phyloP scores from a whole-genome alignment of 2,113 vertebrate species.

The Oryzias melastigma region DNA sequence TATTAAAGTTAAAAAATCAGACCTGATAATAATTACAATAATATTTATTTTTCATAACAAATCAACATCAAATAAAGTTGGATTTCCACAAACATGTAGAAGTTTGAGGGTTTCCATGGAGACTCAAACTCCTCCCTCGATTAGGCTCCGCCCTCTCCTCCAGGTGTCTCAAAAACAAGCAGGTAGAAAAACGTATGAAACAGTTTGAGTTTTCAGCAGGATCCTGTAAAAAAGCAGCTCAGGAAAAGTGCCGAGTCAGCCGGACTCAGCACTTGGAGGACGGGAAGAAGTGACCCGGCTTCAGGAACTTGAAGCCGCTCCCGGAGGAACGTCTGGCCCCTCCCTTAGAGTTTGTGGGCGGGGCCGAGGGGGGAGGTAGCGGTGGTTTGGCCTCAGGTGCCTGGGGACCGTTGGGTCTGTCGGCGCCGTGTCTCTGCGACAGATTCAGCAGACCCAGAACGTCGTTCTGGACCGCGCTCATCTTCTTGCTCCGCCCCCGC shows the following conservation, averaged over 20 bases:
- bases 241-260: slow-evolving; percentile 4
- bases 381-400: slow-evolving; percentile 69
- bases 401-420: slow-evolving; percentile 81
- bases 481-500: slow-evolving; percentile 69
- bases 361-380: slow-evolving; percentile 48
- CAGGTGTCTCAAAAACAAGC: too few species aligned
- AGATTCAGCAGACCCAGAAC: slow-evolving; percentile 89
- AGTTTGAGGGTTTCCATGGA: slow-evolving; percentile 58
- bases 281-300: slow-evolving; percentile 90
- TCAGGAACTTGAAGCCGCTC: slow-evolving; percentile 90
- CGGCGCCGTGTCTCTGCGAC: slow-evolving; percentile 77
- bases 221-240: slow-evolving; percentile 27
- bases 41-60: slow-evolving; percentile 44
- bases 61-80: slow-evolving; percentile 45
- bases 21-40: slow-evolving; percentile 38
- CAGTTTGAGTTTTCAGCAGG: slow-evolving; percentile 27
- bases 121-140: slow-evolving; percentile 27
- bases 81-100: slow-evolving; percentile 67
- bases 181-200: too few species aligned
- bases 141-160: too few species aligned
- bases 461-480: slow-evolving; percentile 86
- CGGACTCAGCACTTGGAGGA: slow-evolving; percentile 89
- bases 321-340: slow-evolving; percentile 82
- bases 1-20: slow-evolving; percentile 8
- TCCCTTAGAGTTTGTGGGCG: slow-evolving; percentile 58